Evolutionary conservation across 2,888 invertebrate genomes (phyloP).

Genomic region (Nemoura dubitans): DNA sequence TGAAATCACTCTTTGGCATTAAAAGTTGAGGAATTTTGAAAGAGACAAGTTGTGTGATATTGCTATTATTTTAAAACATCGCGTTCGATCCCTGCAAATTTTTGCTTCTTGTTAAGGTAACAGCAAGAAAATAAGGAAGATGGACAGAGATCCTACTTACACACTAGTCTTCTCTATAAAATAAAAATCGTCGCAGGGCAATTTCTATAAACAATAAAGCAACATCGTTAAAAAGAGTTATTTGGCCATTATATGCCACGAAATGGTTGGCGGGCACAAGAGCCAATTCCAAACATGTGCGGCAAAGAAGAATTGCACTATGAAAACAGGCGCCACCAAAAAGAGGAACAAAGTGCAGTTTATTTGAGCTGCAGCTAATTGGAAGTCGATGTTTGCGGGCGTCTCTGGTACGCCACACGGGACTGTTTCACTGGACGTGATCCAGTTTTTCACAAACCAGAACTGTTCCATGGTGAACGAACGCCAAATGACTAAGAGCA

Average conservation of each 20-base stretch:
- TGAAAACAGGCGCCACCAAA: not conserved
- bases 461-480: constrained; percentile 13
- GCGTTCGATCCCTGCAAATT: not conserved
- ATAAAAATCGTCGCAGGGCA: no score
- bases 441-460: constrained; percentile 37
- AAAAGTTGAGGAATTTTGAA: not conserved
- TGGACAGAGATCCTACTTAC: no score
- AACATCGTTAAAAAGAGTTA: not conserved
- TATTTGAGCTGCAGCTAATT: not conserved
- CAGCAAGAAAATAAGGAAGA: not conserved
- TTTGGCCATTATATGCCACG: no score
- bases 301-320: not conserved
- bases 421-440: not conserved
- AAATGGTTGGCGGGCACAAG: no score
- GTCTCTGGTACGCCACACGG: not conserved
- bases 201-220: not conserved
- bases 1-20: not conserved
- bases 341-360: not conserved
- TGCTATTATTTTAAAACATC: no score
- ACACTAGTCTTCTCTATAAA: no score
- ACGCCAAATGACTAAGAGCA: not conserved
- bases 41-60: not conserved
- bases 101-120: not conserved
- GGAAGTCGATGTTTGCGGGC: constrained; percentile 7
- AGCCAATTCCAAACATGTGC: not conserved